Evolutionary conservation across 2,888 invertebrate genomes (phyloP), one percentile per base, ranked within the genome.

Genomic region (Aleiodes alternator): DNA sequence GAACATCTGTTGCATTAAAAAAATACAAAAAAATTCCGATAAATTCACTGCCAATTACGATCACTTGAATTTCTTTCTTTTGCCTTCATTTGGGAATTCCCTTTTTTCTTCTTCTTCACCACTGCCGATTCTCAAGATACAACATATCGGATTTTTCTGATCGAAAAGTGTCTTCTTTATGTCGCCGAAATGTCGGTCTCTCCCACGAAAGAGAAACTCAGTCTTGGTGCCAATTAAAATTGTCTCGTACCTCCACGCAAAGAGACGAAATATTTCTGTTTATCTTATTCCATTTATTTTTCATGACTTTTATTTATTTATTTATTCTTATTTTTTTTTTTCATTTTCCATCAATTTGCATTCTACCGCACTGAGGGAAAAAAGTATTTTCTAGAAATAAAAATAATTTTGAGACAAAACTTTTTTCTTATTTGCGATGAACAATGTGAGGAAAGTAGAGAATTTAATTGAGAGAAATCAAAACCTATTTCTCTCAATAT

Each of bases 131-230:
- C 71, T 59, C 69, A 48, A 23, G 53, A 29, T 16, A 59, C 50
- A 23, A 34, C 59, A 8, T 23, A 43, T 43, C 43, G 43, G 14
- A 56, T 34, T 23, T 53, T 56, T 61, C 29, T 56, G 59, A 64
- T 68, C 75, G 68, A 72, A 75, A 64, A 64, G 11, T 64, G 64
- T 64, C 64, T 14, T 64, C 64, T 64, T 64, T 75, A 68, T 72
- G 75, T 43, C 68, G 43, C 34, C 64, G 71, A 48, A 69, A 61
- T 71, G 73, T 68, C 71, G 71, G 68, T 69, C 74, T 77, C 16
- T 76, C 73, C 64, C 78, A 76, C 73, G 76, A 76, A 78, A 76
- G 76, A 78, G 76, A 78, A 76, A 78, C 76, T 76, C 73, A 43
- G 7, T 38, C 23, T 38, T 7, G 9, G 72, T 59, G 72, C 78